These are phyloP conservation scores for Tachina lurida DNA, from an alignment of 2,888 invertebrate species.

Conservation along the genomic window DNA sequence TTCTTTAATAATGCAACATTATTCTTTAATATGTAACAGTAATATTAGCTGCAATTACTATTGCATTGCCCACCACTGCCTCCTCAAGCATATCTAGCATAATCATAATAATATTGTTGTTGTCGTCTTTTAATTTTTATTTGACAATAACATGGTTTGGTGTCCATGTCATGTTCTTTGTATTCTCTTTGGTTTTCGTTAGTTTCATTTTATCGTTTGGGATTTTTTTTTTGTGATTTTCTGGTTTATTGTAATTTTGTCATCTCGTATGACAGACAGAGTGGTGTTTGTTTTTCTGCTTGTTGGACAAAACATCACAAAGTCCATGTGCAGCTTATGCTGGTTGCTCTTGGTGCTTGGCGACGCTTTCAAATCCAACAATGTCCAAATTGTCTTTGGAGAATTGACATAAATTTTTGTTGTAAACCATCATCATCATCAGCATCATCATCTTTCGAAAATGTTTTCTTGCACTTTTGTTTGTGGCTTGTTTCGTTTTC, in stretches of 20 bases:
- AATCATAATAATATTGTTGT: conserved; percentile 68
- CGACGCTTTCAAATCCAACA: conserved; percentile 53
- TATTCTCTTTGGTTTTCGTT: conserved; percentile 47
- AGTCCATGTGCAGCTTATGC: conserved; percentile 7
- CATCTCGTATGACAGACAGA: conserved; percentile 46
- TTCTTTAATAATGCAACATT: no score
- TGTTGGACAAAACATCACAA: not conserved
- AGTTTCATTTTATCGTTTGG: conserved; percentile 37
- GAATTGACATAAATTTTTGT: conserved; percentile 71
- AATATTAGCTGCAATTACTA: not conserved
- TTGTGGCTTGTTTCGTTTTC: conserved; percentile 21
- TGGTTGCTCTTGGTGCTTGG: conserved; percentile 23
- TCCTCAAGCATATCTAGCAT: conserved; percentile 14
- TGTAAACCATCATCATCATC: conserved; percentile 44
- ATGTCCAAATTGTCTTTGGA: conserved; percentile 68
- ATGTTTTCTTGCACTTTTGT: conserved; percentile 15
- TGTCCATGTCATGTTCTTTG: conserved; percentile 70
- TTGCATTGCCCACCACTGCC: conserved; percentile 3
- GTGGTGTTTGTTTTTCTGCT: not conserved
- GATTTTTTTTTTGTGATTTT: not conserved
- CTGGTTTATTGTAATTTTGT: conserved; percentile 53
- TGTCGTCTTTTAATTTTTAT: conserved; percentile 66
- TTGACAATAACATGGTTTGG: conserved; percentile 72
- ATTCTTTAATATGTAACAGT: no score
- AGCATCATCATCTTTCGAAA: conserved; percentile 55